Conservation (phyloP, 1,140 invertebrate genomes). For the Lasaia peninsularis region DNA sequence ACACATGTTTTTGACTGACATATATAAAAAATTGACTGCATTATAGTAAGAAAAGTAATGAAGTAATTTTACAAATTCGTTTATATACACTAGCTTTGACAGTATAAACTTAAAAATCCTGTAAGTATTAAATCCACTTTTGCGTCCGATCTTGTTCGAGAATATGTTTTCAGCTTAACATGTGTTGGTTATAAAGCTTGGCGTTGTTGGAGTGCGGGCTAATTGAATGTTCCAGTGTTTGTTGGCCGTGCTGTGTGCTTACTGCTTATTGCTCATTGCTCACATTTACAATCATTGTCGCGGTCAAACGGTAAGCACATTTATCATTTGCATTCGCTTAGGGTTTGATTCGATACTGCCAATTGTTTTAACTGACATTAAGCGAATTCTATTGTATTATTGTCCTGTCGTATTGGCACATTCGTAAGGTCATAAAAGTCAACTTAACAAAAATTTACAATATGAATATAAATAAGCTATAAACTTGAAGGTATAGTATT, state of each 20-base stretch:
- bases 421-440: neutral
- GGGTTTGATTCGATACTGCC: slow-evolving; percentile 23
- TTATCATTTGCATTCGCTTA: slow-evolving; percentile 30
- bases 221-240: slow-evolving; percentile 38
- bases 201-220: slow-evolving; percentile 31
- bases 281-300: slow-evolving; percentile 26
- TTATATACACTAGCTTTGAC: no score
- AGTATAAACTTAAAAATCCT: neutral
- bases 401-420: neutral
- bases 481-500: no score
- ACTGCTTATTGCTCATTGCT: neutral
- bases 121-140: no score
- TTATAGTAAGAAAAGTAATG: no score
- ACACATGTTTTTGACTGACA: no score
- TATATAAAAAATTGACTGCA: no score
- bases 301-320: slow-evolving; percentile 26
- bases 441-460: neutral
- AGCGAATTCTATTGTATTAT: slow-evolving; percentile 29
- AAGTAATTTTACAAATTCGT: no score
- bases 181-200: slow-evolving; percentile 25
- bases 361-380: slow-evolving; percentile 26
- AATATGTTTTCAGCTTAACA: slow-evolving; percentile 13
- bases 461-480: no score
- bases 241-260: slow-evolving; percentile 21
- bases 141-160: neutral